These are phyloP conservation scores for Drosophila neocordata DNA, from an alignment of 1,140 invertebrate species.

Conservation along the genomic window DNA sequence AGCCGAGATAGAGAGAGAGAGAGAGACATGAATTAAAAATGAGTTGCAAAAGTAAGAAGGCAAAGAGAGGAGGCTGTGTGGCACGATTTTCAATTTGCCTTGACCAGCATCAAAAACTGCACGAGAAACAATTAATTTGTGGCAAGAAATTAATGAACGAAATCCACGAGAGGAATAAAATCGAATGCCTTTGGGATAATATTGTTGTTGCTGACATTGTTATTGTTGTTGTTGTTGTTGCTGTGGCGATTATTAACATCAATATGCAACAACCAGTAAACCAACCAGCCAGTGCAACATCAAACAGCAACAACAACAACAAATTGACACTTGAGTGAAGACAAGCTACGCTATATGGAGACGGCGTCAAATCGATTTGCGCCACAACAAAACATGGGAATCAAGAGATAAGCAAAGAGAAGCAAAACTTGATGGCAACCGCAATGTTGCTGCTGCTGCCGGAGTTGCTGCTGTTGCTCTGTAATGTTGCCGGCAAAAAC, in stretches of 20 bases:
- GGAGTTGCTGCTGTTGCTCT: conserved; percentile 10
- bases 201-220: conserved; percentile 44
- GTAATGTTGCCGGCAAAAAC: conserved; percentile 27
- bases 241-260: conserved; percentile 55
- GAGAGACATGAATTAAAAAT: conserved; percentile 2
- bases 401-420: conserved; percentile 54
- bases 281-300: neutral
- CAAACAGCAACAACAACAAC: conserved; percentile 31
- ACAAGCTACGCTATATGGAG: conserved; percentile 33
- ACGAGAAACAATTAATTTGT: conserved; percentile 72
- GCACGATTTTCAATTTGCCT: conserved; percentile 23
- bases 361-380: conserved; percentile 68
- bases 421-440: conserved; percentile 61
- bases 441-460: conserved; percentile 37
- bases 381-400: conserved; percentile 53
- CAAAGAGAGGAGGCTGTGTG: neutral
- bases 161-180: conserved; percentile 40
- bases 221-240: conserved; percentile 22
- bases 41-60: neutral
- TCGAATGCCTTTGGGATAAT: conserved; percentile 46
- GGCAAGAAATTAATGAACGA: conserved; percentile 59
- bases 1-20: no score
- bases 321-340: conserved; percentile 65
- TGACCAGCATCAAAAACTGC: conserved; percentile 60
- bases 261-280: conserved; percentile 27